Evolutionary conservation across 2,888 invertebrate genomes (phyloP).

Genomic region (Cantharis flavilabris): DNA sequence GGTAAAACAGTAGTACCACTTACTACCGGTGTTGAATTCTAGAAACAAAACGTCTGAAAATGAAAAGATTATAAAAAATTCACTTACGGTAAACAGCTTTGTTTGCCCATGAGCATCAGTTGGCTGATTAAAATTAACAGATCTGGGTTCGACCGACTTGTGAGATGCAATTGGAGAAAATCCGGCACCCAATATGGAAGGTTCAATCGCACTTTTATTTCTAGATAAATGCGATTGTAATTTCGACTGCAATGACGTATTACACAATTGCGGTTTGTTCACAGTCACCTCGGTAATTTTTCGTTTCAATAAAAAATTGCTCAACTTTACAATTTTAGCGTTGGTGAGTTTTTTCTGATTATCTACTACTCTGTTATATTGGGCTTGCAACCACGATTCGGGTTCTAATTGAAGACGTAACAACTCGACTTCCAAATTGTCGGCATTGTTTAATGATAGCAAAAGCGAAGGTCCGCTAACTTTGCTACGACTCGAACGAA

Average conservation of each 20-base stretch:
- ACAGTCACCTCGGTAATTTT: slow-evolving; percentile 61
- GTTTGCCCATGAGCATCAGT: neutral
- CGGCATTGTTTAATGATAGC: slow-evolving; percentile 52
- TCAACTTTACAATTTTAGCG: slow-evolving; percentile 60
- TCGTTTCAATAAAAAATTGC: slow-evolving; percentile 59
- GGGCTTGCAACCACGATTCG: slow-evolving; percentile 53
- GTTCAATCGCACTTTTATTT: neutral
- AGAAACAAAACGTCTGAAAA: neutral
- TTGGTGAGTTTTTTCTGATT: slow-evolving; percentile 52
- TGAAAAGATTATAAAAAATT: neutral
- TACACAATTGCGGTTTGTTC: slow-evolving; percentile 55
- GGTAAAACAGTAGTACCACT: neutral
- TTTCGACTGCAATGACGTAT: slow-evolving; percentile 41
- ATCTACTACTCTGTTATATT: slow-evolving; percentile 48
- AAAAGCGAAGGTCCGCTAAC: slow-evolving; percentile 53
- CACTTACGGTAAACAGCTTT: neutral
- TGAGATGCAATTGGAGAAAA: slow-evolving; percentile 34
- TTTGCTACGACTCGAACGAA: slow-evolving; percentile 54
- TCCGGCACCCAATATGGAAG: slow-evolving; percentile 28
- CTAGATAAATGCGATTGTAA: slow-evolving; percentile 20
- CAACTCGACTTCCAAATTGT: slow-evolving; percentile 52
- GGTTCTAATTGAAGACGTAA: slow-evolving; percentile 60
- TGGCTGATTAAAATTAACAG: neutral
- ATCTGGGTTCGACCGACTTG: neutral
- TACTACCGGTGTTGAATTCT: neutral